Conservation (phyloP, 1,140 invertebrate species). For the Diabrotica virgifera region DNA sequence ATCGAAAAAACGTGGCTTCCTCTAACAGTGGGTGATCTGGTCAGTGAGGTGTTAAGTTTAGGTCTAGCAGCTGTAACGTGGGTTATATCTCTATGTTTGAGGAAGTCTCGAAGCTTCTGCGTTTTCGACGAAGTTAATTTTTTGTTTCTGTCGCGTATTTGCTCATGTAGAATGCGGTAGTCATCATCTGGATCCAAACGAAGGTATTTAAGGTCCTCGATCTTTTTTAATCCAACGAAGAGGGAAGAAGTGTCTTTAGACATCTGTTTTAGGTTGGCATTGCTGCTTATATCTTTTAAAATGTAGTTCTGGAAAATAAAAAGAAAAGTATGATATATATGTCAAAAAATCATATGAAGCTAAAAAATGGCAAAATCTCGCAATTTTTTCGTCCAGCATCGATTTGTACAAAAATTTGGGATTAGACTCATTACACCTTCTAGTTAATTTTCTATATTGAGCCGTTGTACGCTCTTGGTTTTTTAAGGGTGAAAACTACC, state of each 20-base stretch:
- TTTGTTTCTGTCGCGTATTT: slow-evolving; percentile 30
- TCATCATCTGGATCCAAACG: slow-evolving; percentile 33
- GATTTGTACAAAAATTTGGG: too few species aligned
- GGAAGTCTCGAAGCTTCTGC: slow-evolving; percentile 30
- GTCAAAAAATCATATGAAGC: too few species aligned
- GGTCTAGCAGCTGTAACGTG: slow-evolving; percentile 35
- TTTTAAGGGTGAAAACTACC: too few species aligned
- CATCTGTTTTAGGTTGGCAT: slow-evolving; percentile 29
- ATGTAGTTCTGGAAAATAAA: slow-evolving; percentile 37
- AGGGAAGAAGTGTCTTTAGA: slow-evolving; percentile 23
- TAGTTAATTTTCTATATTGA: too few species aligned
- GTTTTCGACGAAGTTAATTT: slow-evolving; percentile 32
- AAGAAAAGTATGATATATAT: too few species aligned
- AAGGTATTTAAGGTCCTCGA: slow-evolving; percentile 36
- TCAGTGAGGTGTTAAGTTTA: slow-evolving; percentile 29
- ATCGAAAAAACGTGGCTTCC: slow-evolving; percentile 23
- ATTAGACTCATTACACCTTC: too few species aligned
- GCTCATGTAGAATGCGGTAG: slow-evolving; percentile 32
- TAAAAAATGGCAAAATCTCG: too few species aligned
- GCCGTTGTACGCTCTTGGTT: too few species aligned
- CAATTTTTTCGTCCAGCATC: too few species aligned
- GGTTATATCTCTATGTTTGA: slow-evolving; percentile 32
- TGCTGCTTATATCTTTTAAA: slow-evolving; percentile 40
- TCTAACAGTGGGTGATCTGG: slow-evolving; percentile 27
- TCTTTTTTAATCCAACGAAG: slow-evolving; percentile 31